Evolutionary conservation across 2,113 vertebrate genomes (phyloP), one percentile per base, ranked within the genome.

Genomic region (Limanda limanda): DNA sequence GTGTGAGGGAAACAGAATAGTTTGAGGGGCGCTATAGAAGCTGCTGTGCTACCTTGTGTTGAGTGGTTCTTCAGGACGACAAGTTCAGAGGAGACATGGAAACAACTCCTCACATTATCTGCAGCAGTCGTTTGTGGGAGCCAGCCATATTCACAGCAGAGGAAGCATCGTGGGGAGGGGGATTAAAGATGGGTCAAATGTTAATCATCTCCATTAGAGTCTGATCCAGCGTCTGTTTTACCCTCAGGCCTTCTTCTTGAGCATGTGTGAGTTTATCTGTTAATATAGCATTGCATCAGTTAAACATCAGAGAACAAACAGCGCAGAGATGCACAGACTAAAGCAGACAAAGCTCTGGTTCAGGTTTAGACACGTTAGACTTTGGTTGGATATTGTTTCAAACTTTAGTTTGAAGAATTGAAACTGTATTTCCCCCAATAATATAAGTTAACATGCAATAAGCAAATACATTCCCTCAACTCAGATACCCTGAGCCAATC

Each of bases 191-290:
- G 63, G 72, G 70, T 92, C 91, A 92, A 84, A 94, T 67, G 75
- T 90, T 84, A 85, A 84, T 75, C 69, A 94, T 81, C 79, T 93
- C 91, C 89, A 83, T 78, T 59, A 92, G 86, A 74, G 89, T 93
- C 68, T 91, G 88, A 87, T 92, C 92, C 92, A 94, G 68, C 68
- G 86, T 85, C 91, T 88, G 87, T 82, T 85, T 88, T 78, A 86
- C 8, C 21, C 52, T 83, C 78, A 71, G 58, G 85, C 86, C 77
- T 31, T 93, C 93, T 89, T 88, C 90, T 88, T 91, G 87, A 85
- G 87, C 68, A 37, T 47, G 60, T 59, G 70, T 68, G 25, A 92
- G 83, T 92, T 93, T 89, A 87, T 92, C 93, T 93, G 91, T 94
- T 86, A 90, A 92, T 86, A 91, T 59, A 91, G 86, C 88, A 92